Conservation (phyloP, 2,888 invertebrate genomes). For the Drosophila multiciliata region DNA sequence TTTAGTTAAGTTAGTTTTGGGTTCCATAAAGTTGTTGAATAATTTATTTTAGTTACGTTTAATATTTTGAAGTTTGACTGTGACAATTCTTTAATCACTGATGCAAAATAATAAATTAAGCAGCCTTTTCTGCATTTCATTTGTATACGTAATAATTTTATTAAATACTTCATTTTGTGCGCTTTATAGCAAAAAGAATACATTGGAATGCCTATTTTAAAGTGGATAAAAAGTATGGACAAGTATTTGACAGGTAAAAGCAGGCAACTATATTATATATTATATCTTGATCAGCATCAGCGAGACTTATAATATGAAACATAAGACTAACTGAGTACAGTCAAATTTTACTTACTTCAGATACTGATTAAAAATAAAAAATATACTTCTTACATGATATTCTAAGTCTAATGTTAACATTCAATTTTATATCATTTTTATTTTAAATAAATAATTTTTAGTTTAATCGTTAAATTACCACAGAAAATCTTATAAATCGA, state of each 20-base stretch:
- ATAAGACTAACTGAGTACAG: too few relatives aligned
- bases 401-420: neutral
- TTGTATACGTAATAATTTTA: slow-evolving; percentile 1
- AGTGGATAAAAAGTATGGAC: neutral
- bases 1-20: neutral
- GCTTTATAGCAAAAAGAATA: neutral
- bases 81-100: neutral
- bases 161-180: neutral
- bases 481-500: neutral
- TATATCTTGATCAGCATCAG: neutral
- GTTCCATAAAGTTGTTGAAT: neutral
- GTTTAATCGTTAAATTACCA: neutral
- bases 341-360: too few relatives aligned
- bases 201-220: neutral
- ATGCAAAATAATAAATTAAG: neutral
- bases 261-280: too few relatives aligned
- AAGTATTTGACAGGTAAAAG: neutral
- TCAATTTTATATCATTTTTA: neutral
- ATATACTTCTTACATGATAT: neutral
- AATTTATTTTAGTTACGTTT: neutral
- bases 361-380: neutral
- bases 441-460: neutral
- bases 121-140: neutral
- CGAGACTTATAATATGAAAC: neutral
- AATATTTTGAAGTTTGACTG: neutral